A percentile compares a stretch with the other conserved stretches of the same genome.
phyloP scores from a whole-genome alignment of 2,113 vertebrate species.

The Pteronura brasiliensis region DNA sequence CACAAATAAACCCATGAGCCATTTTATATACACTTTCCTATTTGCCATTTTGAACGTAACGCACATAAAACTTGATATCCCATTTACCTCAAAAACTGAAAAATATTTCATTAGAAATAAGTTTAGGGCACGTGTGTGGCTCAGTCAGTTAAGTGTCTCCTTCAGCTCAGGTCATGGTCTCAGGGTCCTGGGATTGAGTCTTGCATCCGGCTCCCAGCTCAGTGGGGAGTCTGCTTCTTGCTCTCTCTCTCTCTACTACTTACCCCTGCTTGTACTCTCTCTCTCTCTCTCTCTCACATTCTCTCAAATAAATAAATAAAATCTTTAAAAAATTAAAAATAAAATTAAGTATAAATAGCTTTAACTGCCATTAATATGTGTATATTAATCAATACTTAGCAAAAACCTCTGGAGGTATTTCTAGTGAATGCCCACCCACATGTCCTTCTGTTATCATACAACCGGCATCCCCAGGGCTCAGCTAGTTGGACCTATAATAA shows the following conservation, averaged over 20 bases:
- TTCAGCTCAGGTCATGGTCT: not conserved
- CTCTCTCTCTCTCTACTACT: not conserved
- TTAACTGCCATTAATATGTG: not conserved
- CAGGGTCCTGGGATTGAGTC: not conserved
- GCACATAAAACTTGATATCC: not conserved
- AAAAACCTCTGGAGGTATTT: not conserved
- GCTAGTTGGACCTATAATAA: not conserved
- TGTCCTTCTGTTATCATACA: not conserved
- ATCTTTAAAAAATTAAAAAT: not conserved
- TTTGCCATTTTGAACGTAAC: not conserved
- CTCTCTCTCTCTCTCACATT: not conserved
- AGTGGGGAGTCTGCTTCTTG: not conserved
- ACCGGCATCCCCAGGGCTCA: rapidly evolving
- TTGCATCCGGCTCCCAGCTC: not conserved
- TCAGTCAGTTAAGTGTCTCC: not conserved
- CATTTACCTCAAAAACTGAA: not conserved
- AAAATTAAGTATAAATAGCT: not conserved
- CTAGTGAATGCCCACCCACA: not conserved
- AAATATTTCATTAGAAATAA: not conserved
- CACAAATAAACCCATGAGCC: not conserved
- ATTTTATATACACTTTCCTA: not conserved
- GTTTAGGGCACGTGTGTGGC: not conserved
- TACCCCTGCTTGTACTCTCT: not conserved
- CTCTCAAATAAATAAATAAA: not conserved
- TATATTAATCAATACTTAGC: not conserved